Base-by-base conservation (phyloP, 1,140 invertebrate species). In the Paraescarpia echinospica region DNA sequence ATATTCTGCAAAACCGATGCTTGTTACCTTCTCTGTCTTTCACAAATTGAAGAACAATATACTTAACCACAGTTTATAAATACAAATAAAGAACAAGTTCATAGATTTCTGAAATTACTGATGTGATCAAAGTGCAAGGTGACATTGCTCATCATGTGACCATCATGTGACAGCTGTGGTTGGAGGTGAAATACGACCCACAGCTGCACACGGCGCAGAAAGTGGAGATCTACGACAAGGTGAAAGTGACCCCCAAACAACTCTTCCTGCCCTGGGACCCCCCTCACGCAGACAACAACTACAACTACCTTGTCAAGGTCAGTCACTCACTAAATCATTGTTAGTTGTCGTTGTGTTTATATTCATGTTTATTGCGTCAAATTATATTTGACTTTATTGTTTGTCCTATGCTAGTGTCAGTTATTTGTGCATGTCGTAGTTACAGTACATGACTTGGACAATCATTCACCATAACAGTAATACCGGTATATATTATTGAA, bases 251-350 rank as follows among this genome's bases (percentile, higher is more conserved):
- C 92, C 98, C 98, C 1, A 94, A 95, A 51, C 95, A 97, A 92
- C 96, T 98, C 8, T 96, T 98, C 89, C 95, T 98, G 88, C 98
- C 98, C 0, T 98, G 97, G 97, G 97, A 98, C 96, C 97, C 97
- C 18, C 89, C 93, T 31, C 59, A 77, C 22, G 91, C 93, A 4
- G 97, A 97, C 94, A 96, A 97, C 27, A 96, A 96, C 94, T 97
- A n/a, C 48, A 35, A 59, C 18, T 95, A 96, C 48, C 93, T 93
- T 89, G 93, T 96, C 33, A 95, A 95, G 93, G 96, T 96, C 94
- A 94, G 93, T 91, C 51, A 92, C 22, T 92, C 41, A 48, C 33
- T 48, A 12, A 33, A 1, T 35, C 33, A 22, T 91, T 34, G 18
- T 91, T 91, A 34, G 90, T 91, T 91, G 14, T 14, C 34, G n/a